These are phyloP conservation scores for Netelia fuscicornis DNA, from an alignment of 2,888 invertebrate species.

Conservation along the genomic window DNA sequence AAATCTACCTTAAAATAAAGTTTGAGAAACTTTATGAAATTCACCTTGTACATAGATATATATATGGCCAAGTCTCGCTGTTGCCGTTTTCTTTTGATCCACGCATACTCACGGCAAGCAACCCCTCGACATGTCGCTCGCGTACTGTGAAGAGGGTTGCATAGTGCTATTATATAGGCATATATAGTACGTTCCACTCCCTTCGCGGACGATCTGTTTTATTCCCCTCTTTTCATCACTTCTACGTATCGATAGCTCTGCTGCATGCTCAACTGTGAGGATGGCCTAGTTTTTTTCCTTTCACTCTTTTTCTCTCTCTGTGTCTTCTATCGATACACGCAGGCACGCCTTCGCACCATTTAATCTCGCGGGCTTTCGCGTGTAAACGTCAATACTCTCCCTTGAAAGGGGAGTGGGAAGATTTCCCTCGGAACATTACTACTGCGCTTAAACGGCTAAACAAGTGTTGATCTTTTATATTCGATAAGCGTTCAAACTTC, in stretches of 20 bases:
- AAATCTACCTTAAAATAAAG: too few relatives aligned
- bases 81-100: constrained; percentile 48
- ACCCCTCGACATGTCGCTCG: constrained; percentile 55
- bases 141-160: constrained; percentile 40
- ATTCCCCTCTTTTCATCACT: constrained; percentile 41
- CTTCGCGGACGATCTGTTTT: constrained; percentile 29
- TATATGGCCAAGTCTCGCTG: not conserved
- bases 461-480: constrained; percentile 1
- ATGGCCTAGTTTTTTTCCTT: constrained; percentile 43
- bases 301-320: not conserved
- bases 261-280: constrained; percentile 19
- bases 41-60: not conserved
- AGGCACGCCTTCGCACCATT: constrained; percentile 36
- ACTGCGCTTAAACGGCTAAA: constrained; percentile 16
- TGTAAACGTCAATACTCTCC: constrained; percentile 33
- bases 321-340: not conserved
- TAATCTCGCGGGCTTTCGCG: constrained; percentile 29
- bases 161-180: constrained; percentile 1
- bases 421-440: not conserved
- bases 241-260: constrained; percentile 31
- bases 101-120: constrained; percentile 28
- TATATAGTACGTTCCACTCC: constrained; percentile 7
- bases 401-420: not conserved
- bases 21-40: too few relatives aligned
- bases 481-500: not conserved